Evolutionary conservation across 1,140 invertebrate species (phyloP).

Genomic region (Cyrtorhinus lividipennis): DNA sequence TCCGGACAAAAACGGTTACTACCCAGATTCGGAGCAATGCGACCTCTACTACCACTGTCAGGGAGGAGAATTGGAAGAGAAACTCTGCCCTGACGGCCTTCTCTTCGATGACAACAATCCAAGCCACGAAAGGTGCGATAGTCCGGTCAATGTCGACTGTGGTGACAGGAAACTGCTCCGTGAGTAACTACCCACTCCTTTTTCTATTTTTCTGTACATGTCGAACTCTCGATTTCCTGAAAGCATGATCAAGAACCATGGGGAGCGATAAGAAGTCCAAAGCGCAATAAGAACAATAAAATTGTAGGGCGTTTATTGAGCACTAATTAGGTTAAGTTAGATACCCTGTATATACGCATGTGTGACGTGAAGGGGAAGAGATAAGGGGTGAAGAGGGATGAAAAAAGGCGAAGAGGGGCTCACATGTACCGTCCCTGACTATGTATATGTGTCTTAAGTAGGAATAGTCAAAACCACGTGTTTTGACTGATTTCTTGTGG

Average conservation of each 20-base stretch:
- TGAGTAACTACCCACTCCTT: conserved; percentile 48
- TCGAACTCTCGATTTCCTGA: background rate
- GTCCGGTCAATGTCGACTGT: conserved; percentile 64
- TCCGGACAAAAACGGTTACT: conserved; percentile 58
- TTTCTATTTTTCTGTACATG: background rate
- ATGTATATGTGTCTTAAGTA: too few relatives aligned
- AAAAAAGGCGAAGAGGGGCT: too few relatives aligned
- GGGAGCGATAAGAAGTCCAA: too few relatives aligned
- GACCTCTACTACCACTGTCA: conserved; percentile 65
- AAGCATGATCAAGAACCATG: background rate
- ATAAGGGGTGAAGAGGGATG: too few relatives aligned
- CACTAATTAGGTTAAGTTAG: too few relatives aligned
- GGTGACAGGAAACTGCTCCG: conserved; percentile 54
- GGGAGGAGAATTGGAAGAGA: conserved; percentile 48
- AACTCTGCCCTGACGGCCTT: conserved; percentile 64
- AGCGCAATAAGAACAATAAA: background rate
- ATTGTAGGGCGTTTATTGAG: too few relatives aligned
- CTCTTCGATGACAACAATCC: conserved; percentile 62
- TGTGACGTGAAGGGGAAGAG: too few relatives aligned
- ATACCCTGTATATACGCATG: too few relatives aligned
- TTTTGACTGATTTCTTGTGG: too few relatives aligned
- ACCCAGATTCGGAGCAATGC: conserved; percentile 59
- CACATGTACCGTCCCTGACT: too few relatives aligned
- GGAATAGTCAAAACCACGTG: too few relatives aligned
- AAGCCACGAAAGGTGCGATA: conserved; percentile 59